These are phyloP conservation scores for Cirrhinus mrigala DNA, from an alignment of 2,797 vertebrate species.

Conservation along the genomic window DNA sequence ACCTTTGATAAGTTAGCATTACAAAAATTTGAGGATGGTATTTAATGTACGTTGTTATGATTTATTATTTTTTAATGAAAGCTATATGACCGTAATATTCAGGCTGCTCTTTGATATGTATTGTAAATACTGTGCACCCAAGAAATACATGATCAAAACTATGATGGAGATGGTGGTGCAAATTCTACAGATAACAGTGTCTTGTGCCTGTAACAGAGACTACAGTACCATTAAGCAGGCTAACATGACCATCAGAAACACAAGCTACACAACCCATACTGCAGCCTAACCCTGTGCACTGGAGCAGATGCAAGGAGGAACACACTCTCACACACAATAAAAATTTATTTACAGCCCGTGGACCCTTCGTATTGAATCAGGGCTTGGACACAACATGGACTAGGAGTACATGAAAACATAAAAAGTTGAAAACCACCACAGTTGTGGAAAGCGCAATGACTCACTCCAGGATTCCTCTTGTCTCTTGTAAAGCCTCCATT, in stretches of 20 bases:
- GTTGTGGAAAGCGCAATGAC: conserved; percentile 16
- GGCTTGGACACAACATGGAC: conserved; percentile 67
- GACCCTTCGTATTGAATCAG: conserved; percentile 55
- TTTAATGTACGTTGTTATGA: conserved; percentile 38
- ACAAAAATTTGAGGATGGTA: conserved; percentile 48
- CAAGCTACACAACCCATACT: background rate
- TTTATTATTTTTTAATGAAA: conserved; percentile 60
- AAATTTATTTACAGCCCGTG: conserved; percentile 45
- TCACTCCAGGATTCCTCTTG: conserved; percentile 74
- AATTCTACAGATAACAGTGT: conserved; percentile 50
- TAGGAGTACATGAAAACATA: conserved; percentile 76
- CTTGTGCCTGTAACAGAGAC: conserved; percentile 64
- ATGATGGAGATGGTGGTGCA: background rate
- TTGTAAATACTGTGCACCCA: conserved; percentile 77
- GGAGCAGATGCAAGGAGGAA: conserved; percentile 46
- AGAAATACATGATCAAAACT: conserved; percentile 41
- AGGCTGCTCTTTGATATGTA: conserved; percentile 79
- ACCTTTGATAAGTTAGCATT: conserved; percentile 40
- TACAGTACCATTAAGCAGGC: conserved; percentile 33
- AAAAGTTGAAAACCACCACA: background rate
- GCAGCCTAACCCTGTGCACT: conserved; percentile 28
- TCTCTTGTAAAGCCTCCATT: conserved; percentile 87
- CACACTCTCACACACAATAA: conserved; percentile 31
- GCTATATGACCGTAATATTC: conserved; percentile 74
- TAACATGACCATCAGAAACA: background rate